Evolutionary conservation across 2,888 invertebrate genomes (phyloP).

Genomic region (Pseudanteris insignis): DNA sequence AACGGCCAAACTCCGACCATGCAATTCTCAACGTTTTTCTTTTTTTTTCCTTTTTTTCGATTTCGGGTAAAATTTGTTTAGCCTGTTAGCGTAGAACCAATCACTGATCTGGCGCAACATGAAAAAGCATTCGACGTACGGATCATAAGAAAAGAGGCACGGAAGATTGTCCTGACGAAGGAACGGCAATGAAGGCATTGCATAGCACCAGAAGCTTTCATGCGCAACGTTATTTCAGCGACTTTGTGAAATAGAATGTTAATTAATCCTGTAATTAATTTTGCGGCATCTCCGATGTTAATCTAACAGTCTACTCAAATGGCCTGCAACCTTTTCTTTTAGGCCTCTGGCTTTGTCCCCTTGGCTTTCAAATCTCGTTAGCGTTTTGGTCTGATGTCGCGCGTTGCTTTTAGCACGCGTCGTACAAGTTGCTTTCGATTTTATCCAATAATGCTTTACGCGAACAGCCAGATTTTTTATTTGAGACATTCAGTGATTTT

Average conservation of each 20-base stretch:
- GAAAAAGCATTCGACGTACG: conserved; percentile 13
- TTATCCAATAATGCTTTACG: background rate
- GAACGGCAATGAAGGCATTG: conserved; percentile 41
- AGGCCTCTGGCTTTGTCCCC: conserved; percentile 15
- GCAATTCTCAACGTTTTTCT: too few species aligned
- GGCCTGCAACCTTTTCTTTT: conserved; percentile 27
- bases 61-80: too few species aligned
- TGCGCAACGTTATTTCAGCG: conserved; percentile 43
- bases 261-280: conserved; percentile 60
- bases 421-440: too few species aligned
- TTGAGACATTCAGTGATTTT: too few species aligned
- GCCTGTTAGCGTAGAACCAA: too few species aligned
- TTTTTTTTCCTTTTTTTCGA: too few species aligned
- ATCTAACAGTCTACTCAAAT: conserved; percentile 34
- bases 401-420: too few species aligned
- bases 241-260: conserved; percentile 56
- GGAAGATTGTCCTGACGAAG: conserved; percentile 24
- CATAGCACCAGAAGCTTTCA: conserved; percentile 41
- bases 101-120: too few species aligned
- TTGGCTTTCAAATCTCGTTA: conserved; percentile 19
- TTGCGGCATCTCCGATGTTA: conserved; percentile 48
- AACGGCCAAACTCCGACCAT: too few species aligned
- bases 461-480: too few species aligned
- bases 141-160: conserved; percentile 32
- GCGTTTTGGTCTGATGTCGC: too few species aligned